Evolutionary conservation across 2,113 vertebrate species (phyloP), one percentile per base, ranked within the genome.

Genomic region (Eurystomus gularis): DNA sequence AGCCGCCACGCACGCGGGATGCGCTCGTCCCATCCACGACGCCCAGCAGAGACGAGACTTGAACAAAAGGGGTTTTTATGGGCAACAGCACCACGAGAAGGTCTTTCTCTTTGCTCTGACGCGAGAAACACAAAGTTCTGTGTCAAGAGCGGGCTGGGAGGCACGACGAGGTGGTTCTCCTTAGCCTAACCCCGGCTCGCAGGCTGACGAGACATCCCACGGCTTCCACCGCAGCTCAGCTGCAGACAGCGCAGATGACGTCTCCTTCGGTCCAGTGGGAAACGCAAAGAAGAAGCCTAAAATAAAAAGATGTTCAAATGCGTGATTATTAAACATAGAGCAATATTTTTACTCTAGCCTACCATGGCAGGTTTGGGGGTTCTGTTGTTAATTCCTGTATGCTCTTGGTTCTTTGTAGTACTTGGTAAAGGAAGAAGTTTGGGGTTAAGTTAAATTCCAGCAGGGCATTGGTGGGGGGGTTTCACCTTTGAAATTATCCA

Each of bases 11-110:
- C 7, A 7, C 33, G 29, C 17, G 40, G 10, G n/a, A 39, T n/a
- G 13, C 7, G 18, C 29, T 66, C 23, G 20, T 21, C 31, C 26
- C 23, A 8, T 18, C 2, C 2, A 39, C 25, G 25, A 82, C 1
- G 1, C 19, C 10, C 21, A 48, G 8, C 18, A 57, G 11, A 26
- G 46, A 42, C 11, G 19, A 48, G 16, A 33, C 26, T 15, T 28
- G 28, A 33, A 66, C 3, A 0, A 39, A 54, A 31, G 20, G 4
- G 11, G 40, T 11, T 40, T 46, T 57, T 51, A 29, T 2, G 0
- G 26, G 42, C 44, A 64, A 23, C 76, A 75, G 19, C 17, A 28
- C 17, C 7, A 9, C 6, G 33, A 51, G 52, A 64, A 49, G 5
- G 18, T 24, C 17, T 20, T 49, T 49, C 25, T 55, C 20, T 14